Conservation (phyloP, 2,888 invertebrate genomes). For the Bugula neritina region DNA sequence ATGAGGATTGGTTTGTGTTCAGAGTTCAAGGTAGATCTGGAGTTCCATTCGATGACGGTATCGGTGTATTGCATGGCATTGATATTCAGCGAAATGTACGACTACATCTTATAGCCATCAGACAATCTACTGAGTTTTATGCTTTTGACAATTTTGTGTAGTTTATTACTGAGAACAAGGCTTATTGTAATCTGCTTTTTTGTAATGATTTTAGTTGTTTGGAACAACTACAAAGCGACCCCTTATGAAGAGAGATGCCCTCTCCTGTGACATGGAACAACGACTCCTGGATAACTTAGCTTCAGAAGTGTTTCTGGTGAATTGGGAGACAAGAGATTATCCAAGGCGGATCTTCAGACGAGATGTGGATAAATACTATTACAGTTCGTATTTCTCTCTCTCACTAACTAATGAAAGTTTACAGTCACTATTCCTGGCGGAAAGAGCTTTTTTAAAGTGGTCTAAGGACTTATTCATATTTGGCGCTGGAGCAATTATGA, state of each 20-base stretch:
- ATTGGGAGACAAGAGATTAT: neutral
- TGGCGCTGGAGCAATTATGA: no score
- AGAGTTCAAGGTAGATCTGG: slow-evolving; percentile 31
- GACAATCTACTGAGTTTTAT: no score
- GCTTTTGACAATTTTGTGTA: no score
- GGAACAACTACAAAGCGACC: neutral
- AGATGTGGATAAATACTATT: slow-evolving; percentile 26
- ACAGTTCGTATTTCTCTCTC: slow-evolving; percentile 11
- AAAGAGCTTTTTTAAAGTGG: no score
- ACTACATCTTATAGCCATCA: no score
- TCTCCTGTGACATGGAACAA: neutral
- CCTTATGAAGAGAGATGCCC: neutral
- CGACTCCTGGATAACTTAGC: neutral
- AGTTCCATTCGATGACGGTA: slow-evolving; percentile 1
- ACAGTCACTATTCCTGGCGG: no score
- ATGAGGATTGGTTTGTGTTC: slow-evolving; percentile 42
- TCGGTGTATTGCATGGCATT: slow-evolving; percentile 29
- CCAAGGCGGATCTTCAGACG: slow-evolving; percentile 2
- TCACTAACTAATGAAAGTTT: no score
- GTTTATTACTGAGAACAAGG: no score
- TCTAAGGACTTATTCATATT: no score
- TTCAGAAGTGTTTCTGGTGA: slow-evolving; percentile 9
- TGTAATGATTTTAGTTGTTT: neutral
- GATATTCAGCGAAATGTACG: slow-evolving; percentile 28
- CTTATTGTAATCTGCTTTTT: no score